Percentiles rank a stretch among this genome's conserved stretches.
Conservation (phyloP, 2,797 vertebrate species). For the Platyrinchus mystaceus region DNA sequence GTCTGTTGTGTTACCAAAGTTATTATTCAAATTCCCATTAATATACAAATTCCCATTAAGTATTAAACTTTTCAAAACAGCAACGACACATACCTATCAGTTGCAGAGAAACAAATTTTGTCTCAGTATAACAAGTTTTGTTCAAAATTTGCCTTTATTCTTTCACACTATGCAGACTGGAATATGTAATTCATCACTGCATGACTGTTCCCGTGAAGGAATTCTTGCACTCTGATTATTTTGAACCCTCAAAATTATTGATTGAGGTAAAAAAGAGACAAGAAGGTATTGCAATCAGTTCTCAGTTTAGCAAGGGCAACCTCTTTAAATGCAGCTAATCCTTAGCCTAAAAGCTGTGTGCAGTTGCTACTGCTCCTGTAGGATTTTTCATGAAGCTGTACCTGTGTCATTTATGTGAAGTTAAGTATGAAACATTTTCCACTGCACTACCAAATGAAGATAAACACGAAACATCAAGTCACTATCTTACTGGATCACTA, state of each 20-base stretch:
- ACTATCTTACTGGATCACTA: neutral
- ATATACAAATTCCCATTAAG: constrained; percentile 7
- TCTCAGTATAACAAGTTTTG: neutral
- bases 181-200: neutral
- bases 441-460: constrained; percentile 32
- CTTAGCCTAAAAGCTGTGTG: neutral
- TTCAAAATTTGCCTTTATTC: constrained; percentile 13
- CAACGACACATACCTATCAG: neutral
- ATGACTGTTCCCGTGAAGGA: neutral
- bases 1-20: neutral
- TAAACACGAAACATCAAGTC: constrained; percentile 18
- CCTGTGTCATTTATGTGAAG: neutral
- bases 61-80: neutral
- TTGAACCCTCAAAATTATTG: constrained; percentile 43
- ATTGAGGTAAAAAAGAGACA: constrained; percentile 34
- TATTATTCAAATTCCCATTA: too few species aligned
- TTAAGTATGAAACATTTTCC: neutral
- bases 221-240: constrained; percentile 43
- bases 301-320: neutral
- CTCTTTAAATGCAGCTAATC: constrained; percentile 37
- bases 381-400: neutral
- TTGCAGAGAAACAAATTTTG: neutral
- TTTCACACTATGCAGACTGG: neutral
- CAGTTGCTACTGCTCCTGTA: neutral
- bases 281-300: constrained; percentile 25